These are phyloP conservation scores for Syngnathus rostellatus DNA, from an alignment of 2,797 vertebrate species.

Conservation along the genomic window DNA sequence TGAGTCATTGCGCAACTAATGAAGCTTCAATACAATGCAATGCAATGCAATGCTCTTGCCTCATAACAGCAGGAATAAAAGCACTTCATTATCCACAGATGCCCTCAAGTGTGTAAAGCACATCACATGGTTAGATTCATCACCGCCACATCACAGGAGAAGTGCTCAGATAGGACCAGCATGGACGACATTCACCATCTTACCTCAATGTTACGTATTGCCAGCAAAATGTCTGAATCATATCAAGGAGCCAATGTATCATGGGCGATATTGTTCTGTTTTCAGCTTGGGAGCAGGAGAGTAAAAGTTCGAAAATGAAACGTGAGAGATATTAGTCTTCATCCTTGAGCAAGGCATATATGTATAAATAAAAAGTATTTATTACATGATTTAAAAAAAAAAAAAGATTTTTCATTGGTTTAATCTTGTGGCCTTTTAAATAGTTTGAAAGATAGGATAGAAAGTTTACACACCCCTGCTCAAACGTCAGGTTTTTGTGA, in stretches of 20 bases:
- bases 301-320: too few relatives aligned
- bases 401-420: background rate
- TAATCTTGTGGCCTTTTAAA: background rate
- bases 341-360: background rate
- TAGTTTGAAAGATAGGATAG: background rate
- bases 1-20: conserved; percentile 22
- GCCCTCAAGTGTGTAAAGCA: conserved; percentile 2
- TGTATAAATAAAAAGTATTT: background rate
- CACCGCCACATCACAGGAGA: conserved; percentile 13
- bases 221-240: background rate
- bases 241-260: background rate
- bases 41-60: conserved; percentile 18
- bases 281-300: too few relatives aligned
- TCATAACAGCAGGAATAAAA: conserved; percentile 13
- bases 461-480: too few relatives aligned
- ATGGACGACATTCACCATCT: too few relatives aligned
- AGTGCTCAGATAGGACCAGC: background rate
- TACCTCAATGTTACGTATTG: too few relatives aligned
- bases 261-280: background rate
- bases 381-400: background rate
- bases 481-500: too few relatives aligned
- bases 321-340: background rate
- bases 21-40: conserved; percentile 11
- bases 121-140: conserved; percentile 4
- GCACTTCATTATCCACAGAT: background rate